Evolutionary conservation across 2,797 vertebrate species (phyloP), one percentile per base, ranked within the genome.

Genomic region (Tokudaia tokunoshimensis): DNA sequence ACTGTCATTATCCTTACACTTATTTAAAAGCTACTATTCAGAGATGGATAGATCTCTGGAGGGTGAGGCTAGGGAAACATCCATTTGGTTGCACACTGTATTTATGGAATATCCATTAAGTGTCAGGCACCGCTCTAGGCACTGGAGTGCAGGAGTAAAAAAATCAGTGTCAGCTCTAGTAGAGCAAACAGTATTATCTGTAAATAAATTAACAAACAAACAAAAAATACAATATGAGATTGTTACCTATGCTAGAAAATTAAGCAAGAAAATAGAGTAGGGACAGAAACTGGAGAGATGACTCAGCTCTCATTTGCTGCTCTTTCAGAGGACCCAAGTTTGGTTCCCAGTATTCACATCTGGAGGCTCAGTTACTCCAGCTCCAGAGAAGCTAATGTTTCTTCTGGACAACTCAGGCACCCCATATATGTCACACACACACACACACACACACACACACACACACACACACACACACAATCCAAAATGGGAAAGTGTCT

Each of bases 11-110:
- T 37, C 44, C 65, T 85, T 20, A 59, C 59, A 63, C 88, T 75
- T 72, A 55, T 50, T 89, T 82, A 94, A 95, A 65, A 72, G n/a
- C 34, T 94, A 22, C 24, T 44, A 41, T 83, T 91, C 82, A 59
- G 4, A 57, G n/a, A n/a, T 37, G 11, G n/a, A 47, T 0, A 13
- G 29, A 37, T 31, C n/a, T 55, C 80, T 83, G 24, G 59, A 84
- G 91, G 63, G 78, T 57, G 22, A 96, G 8, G 22, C 22, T 47
- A 34, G 47, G 80, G 59, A 92, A n/a, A 52, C 29, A 50, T 61
- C 70, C n/a, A 9, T 50, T 84, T 44, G 80, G 41, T 94, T 82
- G 29, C 14, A 67, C 19, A 74, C 59, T 74, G 86, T 78, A 75
- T 74, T 86, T 89, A 34, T 63, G 59, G 44, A 86, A 13, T 19